These are phyloP conservation scores for Gorsachius goisagi DNA, from an alignment of 2,113 vertebrate genomes.

Conservation along the genomic window DNA sequence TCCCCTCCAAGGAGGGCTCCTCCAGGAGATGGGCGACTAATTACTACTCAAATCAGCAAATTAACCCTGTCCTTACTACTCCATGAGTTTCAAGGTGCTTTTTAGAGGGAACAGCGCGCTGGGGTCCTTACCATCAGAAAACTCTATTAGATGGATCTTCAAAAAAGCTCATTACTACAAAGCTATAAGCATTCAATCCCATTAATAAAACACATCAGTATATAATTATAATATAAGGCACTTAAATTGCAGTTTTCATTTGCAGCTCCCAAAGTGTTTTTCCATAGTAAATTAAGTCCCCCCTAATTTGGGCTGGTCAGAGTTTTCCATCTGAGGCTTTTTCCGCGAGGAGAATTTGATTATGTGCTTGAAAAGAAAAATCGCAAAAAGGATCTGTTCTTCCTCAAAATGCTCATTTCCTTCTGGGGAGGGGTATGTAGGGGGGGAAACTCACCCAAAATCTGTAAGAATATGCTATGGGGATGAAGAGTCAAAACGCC, in stretches of 20 bases:
- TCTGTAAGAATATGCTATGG: background rate
- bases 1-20: background rate
- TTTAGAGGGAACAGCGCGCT: background rate
- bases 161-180: slow-evolving; percentile 58
- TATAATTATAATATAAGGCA: slow-evolving; percentile 59
- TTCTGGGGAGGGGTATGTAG: background rate
- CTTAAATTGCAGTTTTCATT: slow-evolving; percentile 66
- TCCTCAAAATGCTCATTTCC: background rate
- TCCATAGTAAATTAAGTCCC: slow-evolving; percentile 18
- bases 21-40: background rate
- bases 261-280: slow-evolving; percentile 27
- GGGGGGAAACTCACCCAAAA: background rate
- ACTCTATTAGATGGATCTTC: slow-evolving; percentile 32
- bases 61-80: background rate
- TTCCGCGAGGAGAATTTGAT: background rate
- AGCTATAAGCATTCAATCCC: slow-evolving; percentile 48
- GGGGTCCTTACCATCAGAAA: slow-evolving; percentile 17
- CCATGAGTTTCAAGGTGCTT: background rate
- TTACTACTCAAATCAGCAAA: background rate
- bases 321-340: slow-evolving; percentile 7
- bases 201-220: slow-evolving; percentile 58
- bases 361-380: background rate
- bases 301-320: background rate
- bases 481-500: background rate
- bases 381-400: fast-evolving